Evolutionary conservation across 2,797 vertebrate species (phyloP).

Genomic region (Molossus molossus): DNA sequence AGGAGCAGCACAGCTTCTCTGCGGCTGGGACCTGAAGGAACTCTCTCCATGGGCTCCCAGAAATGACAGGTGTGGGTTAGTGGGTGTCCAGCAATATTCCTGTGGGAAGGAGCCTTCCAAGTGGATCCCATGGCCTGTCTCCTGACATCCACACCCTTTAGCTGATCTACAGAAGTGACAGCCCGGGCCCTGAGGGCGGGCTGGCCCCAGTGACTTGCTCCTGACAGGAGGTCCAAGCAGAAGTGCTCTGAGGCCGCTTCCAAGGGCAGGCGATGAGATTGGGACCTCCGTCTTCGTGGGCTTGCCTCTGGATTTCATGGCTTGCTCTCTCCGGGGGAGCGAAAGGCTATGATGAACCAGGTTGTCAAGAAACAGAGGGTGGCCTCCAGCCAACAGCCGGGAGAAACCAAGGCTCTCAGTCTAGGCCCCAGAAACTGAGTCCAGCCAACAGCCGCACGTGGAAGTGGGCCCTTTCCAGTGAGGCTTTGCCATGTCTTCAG

Average conservation of each 20-base stretch:
- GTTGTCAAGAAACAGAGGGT: not conserved
- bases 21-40: fast-evolving
- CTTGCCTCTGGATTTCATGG: not conserved
- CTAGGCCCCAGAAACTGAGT: not conserved
- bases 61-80: not conserved
- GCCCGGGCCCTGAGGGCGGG: not conserved
- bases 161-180: not conserved
- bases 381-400: not conserved
- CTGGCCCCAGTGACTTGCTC: not conserved
- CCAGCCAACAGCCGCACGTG: fast-evolving
- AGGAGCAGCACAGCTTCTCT: not conserved
- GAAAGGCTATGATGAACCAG: not conserved
- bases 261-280: not conserved
- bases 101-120: not conserved
- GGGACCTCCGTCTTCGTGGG: not conserved
- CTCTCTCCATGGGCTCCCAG: fast-evolving
- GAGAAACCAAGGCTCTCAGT: not conserved
- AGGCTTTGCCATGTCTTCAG: no score
- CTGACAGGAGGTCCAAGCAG: not conserved
- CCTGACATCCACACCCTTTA: not conserved
- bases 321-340: not conserved
- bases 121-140: not conserved
- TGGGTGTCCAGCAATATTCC: not conserved
- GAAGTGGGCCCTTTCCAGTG: fast-evolving
- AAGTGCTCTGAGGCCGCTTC: not conserved